Conservation (phyloP, 2,888 invertebrate genomes). For the Atethmia centrago region DNA sequence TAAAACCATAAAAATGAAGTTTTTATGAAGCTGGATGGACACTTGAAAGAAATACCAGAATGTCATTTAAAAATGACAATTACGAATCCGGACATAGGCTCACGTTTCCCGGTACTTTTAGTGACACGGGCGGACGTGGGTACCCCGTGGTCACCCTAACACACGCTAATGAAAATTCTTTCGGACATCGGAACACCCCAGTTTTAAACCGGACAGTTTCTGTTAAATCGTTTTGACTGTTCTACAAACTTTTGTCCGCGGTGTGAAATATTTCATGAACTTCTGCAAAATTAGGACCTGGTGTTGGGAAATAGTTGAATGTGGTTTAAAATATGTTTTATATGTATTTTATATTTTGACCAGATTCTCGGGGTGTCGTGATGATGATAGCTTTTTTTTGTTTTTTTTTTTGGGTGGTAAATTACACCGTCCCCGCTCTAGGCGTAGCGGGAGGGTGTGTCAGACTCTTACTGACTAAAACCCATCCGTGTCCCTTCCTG, state of each 20-base stretch:
- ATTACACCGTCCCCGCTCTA: too few species aligned
- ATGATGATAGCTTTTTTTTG: too few species aligned
- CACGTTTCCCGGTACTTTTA: slow-evolving; percentile 60
- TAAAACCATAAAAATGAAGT: background rate
- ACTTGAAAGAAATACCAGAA: slow-evolving; percentile 44
- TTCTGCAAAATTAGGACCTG: slow-evolving; percentile 25
- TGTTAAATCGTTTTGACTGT: slow-evolving; percentile 57
- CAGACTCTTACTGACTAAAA: too few species aligned
- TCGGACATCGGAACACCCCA: slow-evolving; percentile 68
- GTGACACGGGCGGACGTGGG: slow-evolving; percentile 76
- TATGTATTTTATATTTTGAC: background rate
- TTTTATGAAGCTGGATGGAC: background rate
- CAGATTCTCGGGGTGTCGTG: background rate
- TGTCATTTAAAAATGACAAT: slow-evolving; percentile 60
- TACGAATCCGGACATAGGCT: slow-evolving; percentile 52
- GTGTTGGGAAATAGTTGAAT: slow-evolving; percentile 28
- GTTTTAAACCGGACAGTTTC: slow-evolving; percentile 59
- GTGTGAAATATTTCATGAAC: slow-evolving; percentile 61
- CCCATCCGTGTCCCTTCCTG: too few species aligned
- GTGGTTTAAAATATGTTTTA: slow-evolving; percentile 7
- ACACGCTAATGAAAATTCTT: slow-evolving; percentile 83
- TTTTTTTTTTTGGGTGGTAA: too few species aligned
- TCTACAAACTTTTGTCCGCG: slow-evolving; percentile 42
- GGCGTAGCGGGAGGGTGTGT: too few species aligned
- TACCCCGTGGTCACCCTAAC: slow-evolving; percentile 72